Evolutionary conservation across 92 coral and sea anemone genomes (phyloP).

Genomic region (Paragorgia papillata): DNA sequence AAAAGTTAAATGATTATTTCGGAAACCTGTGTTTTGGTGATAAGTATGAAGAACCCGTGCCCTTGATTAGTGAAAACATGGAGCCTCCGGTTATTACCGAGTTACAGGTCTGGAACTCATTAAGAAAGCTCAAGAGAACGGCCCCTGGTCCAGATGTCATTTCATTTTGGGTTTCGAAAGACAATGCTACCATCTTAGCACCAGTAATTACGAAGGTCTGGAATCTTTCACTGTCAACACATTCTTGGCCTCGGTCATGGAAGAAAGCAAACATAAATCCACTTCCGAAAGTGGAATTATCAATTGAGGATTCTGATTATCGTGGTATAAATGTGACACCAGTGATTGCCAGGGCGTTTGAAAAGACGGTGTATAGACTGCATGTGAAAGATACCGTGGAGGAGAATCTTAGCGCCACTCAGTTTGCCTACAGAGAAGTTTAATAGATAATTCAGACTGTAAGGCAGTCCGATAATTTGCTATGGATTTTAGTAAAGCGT

Average conservation of each 20-base stretch:
- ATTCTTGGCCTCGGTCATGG: constrained; percentile 59
- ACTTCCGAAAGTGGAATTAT: constrained; percentile 37
- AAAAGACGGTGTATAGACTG: constrained; percentile 42
- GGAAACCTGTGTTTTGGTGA: constrained; percentile 7
- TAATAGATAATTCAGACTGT: constrained; percentile 58
- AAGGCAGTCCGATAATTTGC: constrained; percentile 60
- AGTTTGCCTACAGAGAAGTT: constrained; percentile 55
- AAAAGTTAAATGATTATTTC: constrained; percentile 7
- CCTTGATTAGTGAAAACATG: neutral
- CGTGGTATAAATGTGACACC: constrained; percentile 57
- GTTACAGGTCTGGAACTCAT: neutral
- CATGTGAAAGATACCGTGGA: constrained; percentile 32
- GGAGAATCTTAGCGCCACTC: constrained; percentile 43
- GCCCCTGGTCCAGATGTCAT: constrained; percentile 42
- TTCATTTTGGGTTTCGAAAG: constrained; percentile 53
- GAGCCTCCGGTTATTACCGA: too few species aligned
- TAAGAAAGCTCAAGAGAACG: neutral
- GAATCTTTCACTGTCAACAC: constrained; percentile 59
- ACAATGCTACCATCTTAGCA: constrained; percentile 9
- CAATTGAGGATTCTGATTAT: constrained; percentile 36
- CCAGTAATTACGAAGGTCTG: constrained; percentile 43
- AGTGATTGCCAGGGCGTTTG: constrained; percentile 58
- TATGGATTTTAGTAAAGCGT: constrained; percentile 70
- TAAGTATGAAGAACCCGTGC: neutral
- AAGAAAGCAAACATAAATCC: constrained; percentile 55